phyloP scores from a whole-genome alignment of 2,113 vertebrate genomes.

The Coreoperca whiteheadi region DNA sequence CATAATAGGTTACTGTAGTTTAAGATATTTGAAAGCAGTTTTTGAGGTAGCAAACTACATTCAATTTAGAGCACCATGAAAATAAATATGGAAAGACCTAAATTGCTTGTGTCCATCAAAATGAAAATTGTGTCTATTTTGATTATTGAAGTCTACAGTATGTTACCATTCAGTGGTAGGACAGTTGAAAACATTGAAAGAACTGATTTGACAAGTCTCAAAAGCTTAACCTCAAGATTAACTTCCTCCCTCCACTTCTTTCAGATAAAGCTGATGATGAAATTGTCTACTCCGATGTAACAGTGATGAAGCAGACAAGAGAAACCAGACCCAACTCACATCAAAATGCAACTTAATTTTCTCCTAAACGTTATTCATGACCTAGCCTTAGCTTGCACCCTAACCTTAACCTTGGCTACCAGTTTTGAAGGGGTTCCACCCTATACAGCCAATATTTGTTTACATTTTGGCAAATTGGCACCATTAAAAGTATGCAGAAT shows the following conservation, averaged over 20 bases:
- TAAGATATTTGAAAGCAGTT: background rate
- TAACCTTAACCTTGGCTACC: no score
- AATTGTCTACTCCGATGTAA: slow-evolving; percentile 40
- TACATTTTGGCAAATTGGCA: no score
- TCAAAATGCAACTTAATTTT: background rate
- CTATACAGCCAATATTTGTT: no score
- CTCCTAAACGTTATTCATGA: no score
- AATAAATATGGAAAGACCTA: background rate
- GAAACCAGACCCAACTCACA: background rate
- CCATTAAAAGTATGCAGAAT: no score
- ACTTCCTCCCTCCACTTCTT: background rate
- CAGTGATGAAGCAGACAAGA: background rate
- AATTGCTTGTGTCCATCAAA: background rate
- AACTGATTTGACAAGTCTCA: background rate
- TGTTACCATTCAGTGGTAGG: background rate
- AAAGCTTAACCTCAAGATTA: background rate
- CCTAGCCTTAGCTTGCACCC: no score
- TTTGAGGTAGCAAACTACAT: background rate
- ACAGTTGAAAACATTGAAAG: background rate
- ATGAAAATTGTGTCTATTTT: background rate
- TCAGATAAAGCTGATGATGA: slow-evolving; percentile 21
- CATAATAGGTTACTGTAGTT: background rate
- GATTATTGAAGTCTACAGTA: background rate
- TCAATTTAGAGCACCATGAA: background rate
- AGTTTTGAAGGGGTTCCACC: no score